Percentiles rank a stretch among this genome's conserved stretches.
phyloP scores from a whole-genome alignment of 2,113 vertebrate genomes.

The Oophaga pumilio region DNA sequence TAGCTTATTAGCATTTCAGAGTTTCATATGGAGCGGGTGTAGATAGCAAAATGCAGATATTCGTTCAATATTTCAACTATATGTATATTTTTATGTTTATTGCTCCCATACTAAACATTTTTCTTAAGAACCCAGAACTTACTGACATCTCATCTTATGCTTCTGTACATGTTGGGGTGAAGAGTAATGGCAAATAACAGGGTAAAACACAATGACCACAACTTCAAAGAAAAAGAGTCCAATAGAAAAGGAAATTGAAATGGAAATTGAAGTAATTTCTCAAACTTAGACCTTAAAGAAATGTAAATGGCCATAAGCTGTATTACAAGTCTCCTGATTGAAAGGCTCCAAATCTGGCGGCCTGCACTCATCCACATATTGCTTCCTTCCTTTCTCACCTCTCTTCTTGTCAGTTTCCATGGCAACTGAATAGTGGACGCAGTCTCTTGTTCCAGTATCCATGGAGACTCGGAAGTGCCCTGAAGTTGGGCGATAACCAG shows the following conservation, averaged over 20 bases:
- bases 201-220: background rate
- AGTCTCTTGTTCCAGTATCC: slow-evolving; percentile 43
- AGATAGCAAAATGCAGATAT: background rate
- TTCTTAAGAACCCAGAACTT: background rate
- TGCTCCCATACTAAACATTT: background rate
- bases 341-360: slow-evolving; percentile 27
- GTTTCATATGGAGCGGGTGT: background rate
- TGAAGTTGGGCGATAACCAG: slow-evolving; percentile 49
- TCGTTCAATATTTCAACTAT: background rate
- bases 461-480: slow-evolving; percentile 54
- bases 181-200: background rate
- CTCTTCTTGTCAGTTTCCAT: slow-evolving; percentile 51
- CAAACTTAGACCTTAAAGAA: background rate
- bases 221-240: background rate
- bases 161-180: background rate
- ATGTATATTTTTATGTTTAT: background rate
- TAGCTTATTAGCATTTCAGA: background rate
- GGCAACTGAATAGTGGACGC: slow-evolving; percentile 49
- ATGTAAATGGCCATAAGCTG: slow-evolving; percentile 18
- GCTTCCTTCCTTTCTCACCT: slow-evolving; percentile 35
- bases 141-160: background rate
- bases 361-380: slow-evolving; percentile 34
- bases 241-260: slow-evolving; percentile 1
- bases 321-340: background rate
- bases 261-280: background rate